Percentiles rank a stretch among this genome's conserved stretches.
Evolutionary conservation across 2,797 vertebrate genomes (phyloP).

Genomic region (Rhinella marina): DNA sequence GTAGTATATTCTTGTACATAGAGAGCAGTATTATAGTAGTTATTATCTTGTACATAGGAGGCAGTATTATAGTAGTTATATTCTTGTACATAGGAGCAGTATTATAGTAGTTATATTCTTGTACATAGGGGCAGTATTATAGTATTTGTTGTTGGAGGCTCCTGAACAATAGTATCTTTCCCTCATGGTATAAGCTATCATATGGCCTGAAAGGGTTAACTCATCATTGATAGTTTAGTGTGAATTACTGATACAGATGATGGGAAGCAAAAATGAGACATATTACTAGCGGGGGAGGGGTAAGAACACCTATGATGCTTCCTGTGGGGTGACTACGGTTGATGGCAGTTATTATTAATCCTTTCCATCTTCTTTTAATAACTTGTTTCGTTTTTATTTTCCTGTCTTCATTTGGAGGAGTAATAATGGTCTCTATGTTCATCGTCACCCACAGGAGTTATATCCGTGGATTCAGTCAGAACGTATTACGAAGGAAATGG

Average conservation of each 20-base stretch:
- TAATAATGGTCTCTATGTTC: neutral
- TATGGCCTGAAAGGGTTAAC: too few relatives aligned
- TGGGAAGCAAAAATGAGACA: too few relatives aligned
- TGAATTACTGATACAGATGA: too few relatives aligned
- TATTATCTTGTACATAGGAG: neutral
- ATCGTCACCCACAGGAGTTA: neutral
- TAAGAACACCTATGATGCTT: neutral
- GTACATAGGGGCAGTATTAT: too few relatives aligned
- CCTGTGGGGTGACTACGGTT: neutral
- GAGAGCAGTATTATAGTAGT: neutral
- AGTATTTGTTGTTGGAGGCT: too few relatives aligned
- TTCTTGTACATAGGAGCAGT: neutral
- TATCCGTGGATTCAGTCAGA: neutral
- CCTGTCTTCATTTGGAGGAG: neutral
- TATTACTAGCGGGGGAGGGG: too few relatives aligned
- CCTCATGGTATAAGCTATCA: too few relatives aligned
- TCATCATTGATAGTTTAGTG: too few relatives aligned
- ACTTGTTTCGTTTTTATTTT: neutral
- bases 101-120: slow-evolving; percentile 3
- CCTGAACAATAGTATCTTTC: too few relatives aligned
- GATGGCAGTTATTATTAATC: neutral
- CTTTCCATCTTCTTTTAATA: slow-evolving; percentile 1
- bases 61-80: too few relatives aligned
- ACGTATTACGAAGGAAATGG: neutral
- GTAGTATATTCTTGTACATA: too few relatives aligned